Percentiles rank a stretch among this genome's conserved stretches.
Conservation (phyloP, 2,888 invertebrate genomes). For the Bombylius discolor region DNA sequence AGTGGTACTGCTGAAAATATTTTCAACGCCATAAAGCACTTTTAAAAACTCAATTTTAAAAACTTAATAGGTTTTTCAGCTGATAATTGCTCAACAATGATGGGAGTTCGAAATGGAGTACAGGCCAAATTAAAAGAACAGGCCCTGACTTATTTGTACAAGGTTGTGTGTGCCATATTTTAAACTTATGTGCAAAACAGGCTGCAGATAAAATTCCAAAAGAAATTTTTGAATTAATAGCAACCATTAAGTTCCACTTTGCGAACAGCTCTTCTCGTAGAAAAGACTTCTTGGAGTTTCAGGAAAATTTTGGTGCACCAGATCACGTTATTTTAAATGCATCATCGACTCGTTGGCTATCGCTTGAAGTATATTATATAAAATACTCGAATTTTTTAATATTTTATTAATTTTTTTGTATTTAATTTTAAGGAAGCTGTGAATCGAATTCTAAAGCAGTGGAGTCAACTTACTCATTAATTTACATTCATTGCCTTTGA, state of each 20-base stretch:
- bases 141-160: neutral
- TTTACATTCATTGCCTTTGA: too few species aligned
- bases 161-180: conserved; percentile 6
- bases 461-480: too few species aligned
- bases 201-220: neutral
- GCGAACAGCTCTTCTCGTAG: neutral
- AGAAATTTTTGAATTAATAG: neutral
- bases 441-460: too few species aligned
- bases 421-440: too few species aligned
- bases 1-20: neutral
- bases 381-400: too few species aligned
- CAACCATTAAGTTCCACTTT: neutral
- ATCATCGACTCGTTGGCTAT: conserved; percentile 3
- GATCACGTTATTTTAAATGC: conserved; percentile 8
- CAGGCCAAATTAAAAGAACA: too few species aligned
- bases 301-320: neutral
- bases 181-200: neutral
- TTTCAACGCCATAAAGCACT: neutral
- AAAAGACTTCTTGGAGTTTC: neutral
- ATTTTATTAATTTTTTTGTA: too few species aligned
- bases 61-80: too few species aligned
- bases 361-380: too few species aligned
- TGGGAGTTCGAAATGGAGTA: too few species aligned
- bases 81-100: too few species aligned
- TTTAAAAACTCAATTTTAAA: neutral